Evolutionary conservation across 23 tunicate species (phyloP), one percentile per base, ranked within the genome.

Genomic region (Aplidium turbinatum): DNA sequence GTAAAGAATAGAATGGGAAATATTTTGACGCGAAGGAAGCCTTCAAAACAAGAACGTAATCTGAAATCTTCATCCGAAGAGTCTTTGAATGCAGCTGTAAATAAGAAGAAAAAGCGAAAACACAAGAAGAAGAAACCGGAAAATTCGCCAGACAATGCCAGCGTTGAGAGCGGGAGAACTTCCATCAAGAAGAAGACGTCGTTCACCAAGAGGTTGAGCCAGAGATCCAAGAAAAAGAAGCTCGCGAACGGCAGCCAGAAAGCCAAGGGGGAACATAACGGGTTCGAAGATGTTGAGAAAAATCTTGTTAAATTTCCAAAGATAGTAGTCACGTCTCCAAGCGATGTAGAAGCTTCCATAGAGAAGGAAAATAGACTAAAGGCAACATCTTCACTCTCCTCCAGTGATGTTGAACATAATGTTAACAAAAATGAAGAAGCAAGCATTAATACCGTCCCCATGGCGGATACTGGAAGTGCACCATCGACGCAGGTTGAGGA

Each of bases 281-380:
- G 38, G 28, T 25, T 18, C 20, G 20, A 11, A 4, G 19, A 36
- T 9, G 50, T 42, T 11, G 50, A 16, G 16, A 42, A 16, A 9
- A 42, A 42, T 16, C n/a, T 34, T 2, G 31, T 38, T 34, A 38
- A 57, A 16, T 70, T 65, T 57, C 85, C 85, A 18, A 53, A 57
- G 61, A 80, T 80, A 20, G 57, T 80, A 16, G 56, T 80, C 3
- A 70, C 85, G 0, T 68, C 85, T 1, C 85, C 85, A 16, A 80
- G 85, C 42, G 85, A 80, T 32, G 85, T 80, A 2, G 85, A 80
- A 39, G 85, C 85, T 4, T 80, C 85, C 0, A 22, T 80, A 18
- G 58, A 70, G 26, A 16, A 38, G 50, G 50, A 65, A 21, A 2
- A 11, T 19, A n/a, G n/a, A n/a, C n/a, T n/a, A n/a, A n/a, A n/a